Evolutionary conservation across 2,797 vertebrate genomes (phyloP), one percentile per base, ranked within the genome.

Genomic region (Phoeniculus purpureus): DNA sequence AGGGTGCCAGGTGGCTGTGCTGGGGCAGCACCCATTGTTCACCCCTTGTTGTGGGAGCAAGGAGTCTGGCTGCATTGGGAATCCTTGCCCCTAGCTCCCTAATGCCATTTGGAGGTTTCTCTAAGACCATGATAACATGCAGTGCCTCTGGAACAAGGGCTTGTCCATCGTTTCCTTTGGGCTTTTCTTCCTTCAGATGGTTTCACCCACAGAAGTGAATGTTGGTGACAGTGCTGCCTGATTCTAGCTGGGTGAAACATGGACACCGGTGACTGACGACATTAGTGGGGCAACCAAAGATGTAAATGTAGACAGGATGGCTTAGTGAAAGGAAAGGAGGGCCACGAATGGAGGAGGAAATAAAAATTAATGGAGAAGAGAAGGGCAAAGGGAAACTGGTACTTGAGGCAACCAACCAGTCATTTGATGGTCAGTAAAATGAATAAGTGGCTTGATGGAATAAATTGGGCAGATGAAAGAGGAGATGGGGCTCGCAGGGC

Each of bases 1-100:
- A 0, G 29, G 15, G 31, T 74, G 26, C 55, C 40, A 23, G 47
- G 12, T 0, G 1, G 26, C 62, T 50, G 37, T 5, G 3, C 2
- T 29, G 55, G 15, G 21, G 51, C 29, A 60, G 26, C 43, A 70
- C 37, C 22, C 56, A 68, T 65, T 26, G 32, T 22, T 67, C 32
- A 29, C 7, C 23, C 9, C 10, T 12, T 18, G 19, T 12, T 18
- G 19, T 43, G 20, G 54, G 55, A 79, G 13, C 31, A n/a, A 72
- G 22, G 43, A 48, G 12, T 2, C 26, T 54, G 50, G 22, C 29
- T 83, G 65, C 32, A 11, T 16, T 0, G 0, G 8, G 18, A 8
- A 4, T 37, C 32, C 12, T 25, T 56, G 23, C 27, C 48, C 18
- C 17, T 80, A 34, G 59, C 18, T 8, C 21, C n/a, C 10, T 45